These are phyloP conservation scores for Netelia inedita DNA, from an alignment of 2,888 invertebrate genomes.

Conservation along the genomic window DNA sequence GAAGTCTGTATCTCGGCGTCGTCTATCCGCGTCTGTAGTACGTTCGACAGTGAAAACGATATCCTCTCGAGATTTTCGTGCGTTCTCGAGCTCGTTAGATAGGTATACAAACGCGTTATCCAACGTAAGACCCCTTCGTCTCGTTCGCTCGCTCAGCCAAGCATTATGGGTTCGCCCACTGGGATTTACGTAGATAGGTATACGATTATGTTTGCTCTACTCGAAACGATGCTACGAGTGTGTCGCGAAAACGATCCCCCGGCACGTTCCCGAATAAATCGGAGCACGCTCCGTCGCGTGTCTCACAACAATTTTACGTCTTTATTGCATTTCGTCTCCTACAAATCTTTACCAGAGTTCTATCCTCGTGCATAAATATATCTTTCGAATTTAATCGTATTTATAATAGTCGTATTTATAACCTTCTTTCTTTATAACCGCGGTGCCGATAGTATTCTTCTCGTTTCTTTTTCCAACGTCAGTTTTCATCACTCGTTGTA, in stretches of 20 bases:
- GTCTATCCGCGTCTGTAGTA: background rate
- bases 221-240: background rate
- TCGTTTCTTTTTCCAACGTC: background rate
- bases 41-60: slow-evolving; percentile 4
- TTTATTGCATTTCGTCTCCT: slow-evolving; percentile 12
- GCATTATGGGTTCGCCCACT: background rate
- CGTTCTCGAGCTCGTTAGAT: slow-evolving; percentile 33
- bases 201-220: background rate
- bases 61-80: slow-evolving; percentile 10
- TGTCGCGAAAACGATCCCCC: slow-evolving; percentile 4
- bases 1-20: slow-evolving; percentile 2
- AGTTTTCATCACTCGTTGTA: background rate
- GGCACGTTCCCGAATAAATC: slow-evolving; percentile 17
- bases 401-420: background rate
- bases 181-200: slow-evolving; percentile 20
- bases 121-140: background rate
- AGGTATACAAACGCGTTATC: slow-evolving; percentile 36
- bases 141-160: background rate
- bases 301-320: slow-evolving; percentile 17
- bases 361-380: background rate
- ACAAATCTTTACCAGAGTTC: background rate
- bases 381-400: background rate
- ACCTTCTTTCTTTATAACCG: background rate
- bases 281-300: background rate
- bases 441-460: background rate